Base-by-base conservation (phyloP, 2,113 vertebrate genomes). In the Sciurus niger region DNA sequence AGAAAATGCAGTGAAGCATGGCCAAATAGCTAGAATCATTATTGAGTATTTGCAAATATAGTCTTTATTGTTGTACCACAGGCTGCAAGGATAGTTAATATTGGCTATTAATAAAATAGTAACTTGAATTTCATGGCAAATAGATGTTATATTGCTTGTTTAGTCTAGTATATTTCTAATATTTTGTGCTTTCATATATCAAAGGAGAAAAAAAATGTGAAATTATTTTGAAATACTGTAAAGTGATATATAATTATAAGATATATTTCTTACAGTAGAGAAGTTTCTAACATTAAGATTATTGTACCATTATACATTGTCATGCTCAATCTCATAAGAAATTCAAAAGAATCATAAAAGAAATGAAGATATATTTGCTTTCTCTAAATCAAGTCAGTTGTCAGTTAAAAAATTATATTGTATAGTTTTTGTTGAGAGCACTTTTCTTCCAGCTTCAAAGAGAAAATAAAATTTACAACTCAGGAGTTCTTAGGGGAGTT, bases 191-290 rank as follows among this genome's bases (percentile, higher is more conserved):
- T 97, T 93, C 58, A 34, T 97, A 95, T 96, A 91, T 85, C 83
- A 90, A 78, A 97, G 12, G 80, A 89, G 63, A 93, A 68, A 58
- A 86, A 88, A 96, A 43, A 96, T 89, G 70, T 97, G 93, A 97
- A 95, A 93, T 89, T 98, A 98, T 96, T 97, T 98, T 86, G 90
- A 84, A 78, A 98, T 93, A 82, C 80, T 84, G n/a, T 89, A 94
- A 97, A 88, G 48, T 93, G 96, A 91, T 90, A 94, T 70, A 76
- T 96, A 83, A 95, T 89, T 63, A 92, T 73, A 70, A 93, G 90
- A 96, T 40, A 74, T 97, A 95, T 97, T 94, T 98, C 95, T 97
- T 96, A 97, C 17, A 80, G 90, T 95, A 95, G 88, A 94, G 53
- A 55, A 68, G 48, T 97, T 95, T 95, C 94, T 96, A 87, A 89